phyloP scores from a whole-genome alignment of 53 echinoderm and acorn worm species.

The Echinarachnius parma region DNA sequence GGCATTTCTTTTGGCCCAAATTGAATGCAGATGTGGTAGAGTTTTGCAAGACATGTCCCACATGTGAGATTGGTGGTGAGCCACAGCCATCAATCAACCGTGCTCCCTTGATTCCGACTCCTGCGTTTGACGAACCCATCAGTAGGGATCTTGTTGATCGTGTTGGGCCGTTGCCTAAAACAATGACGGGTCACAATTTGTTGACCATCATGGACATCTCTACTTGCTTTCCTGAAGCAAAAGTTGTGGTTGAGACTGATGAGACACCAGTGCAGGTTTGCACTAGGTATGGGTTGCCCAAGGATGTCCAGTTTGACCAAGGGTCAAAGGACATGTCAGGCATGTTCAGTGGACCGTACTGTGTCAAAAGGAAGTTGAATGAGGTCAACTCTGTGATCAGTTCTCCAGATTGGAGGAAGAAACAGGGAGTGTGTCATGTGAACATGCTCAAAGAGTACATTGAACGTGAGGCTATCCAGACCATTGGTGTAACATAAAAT shows the following conservation, averaged over 20 bases:
- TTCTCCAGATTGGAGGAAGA: conserved; percentile 60
- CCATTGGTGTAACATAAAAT: not conserved
- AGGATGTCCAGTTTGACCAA: conserved; percentile 48
- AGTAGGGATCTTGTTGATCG: conserved; percentile 50
- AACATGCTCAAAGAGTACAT: too few species aligned
- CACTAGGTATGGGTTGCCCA: conserved; percentile 53
- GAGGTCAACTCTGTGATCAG: conserved; percentile 59
- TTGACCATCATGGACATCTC: too few species aligned
- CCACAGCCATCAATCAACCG: conserved; percentile 44
- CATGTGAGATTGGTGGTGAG: conserved; percentile 57
- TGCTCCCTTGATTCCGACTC: conserved; percentile 52
- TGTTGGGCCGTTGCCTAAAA: conserved; percentile 58
- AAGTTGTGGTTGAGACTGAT: not conserved
- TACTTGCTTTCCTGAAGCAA: conserved; percentile 25
- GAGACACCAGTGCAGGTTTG: conserved; percentile 35
- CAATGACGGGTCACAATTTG: conserved; percentile 41
- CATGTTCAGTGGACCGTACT: conserved; percentile 57
- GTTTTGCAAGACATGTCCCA: conserved; percentile 52
- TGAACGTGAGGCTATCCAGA: conserved; percentile 13
- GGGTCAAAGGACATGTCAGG: conserved; percentile 61
- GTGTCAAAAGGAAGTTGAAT: conserved; percentile 35
- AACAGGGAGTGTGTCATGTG: too few species aligned
- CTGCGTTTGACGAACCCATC: conserved; percentile 60
- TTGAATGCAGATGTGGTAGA: conserved; percentile 24
- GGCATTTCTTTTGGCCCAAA: too few species aligned